Conservation (phyloP, 2,113 vertebrate genomes). For the Plectropomus leopardus region DNA sequence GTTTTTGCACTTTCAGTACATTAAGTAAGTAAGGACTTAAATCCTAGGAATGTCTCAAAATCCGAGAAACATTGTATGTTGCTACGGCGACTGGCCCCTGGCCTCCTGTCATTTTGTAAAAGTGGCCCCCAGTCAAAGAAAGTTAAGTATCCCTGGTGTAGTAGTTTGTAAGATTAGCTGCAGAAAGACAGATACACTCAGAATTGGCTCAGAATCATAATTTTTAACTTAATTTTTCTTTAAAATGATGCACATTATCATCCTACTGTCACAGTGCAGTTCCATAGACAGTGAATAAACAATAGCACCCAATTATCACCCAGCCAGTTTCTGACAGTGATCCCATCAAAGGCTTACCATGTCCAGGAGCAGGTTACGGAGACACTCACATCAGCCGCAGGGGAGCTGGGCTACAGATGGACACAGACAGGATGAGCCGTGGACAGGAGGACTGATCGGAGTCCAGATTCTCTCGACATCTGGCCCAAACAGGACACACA, state of each 20-base stretch:
- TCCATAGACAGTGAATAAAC: neutral
- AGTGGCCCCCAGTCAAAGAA: too few species aligned
- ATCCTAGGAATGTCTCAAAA: too few species aligned
- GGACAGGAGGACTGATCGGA: neutral
- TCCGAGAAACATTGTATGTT: too few species aligned
- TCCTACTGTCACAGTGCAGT: neutral
- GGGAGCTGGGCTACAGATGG: conserved; percentile 31
- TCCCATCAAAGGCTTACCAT: neutral
- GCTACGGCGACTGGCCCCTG: too few species aligned
- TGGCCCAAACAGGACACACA: conserved; percentile 21
- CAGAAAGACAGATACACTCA: too few species aligned
- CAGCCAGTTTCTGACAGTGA: neutral
- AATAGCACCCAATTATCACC: neutral
- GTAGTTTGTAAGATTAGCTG: too few species aligned
- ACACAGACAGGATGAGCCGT: neutral
- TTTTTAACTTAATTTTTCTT: neutral
- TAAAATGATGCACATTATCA: neutral
- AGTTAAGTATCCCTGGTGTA: too few species aligned
- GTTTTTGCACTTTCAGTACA: too few species aligned
- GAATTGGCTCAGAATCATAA: too few species aligned
- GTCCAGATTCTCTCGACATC: conserved; percentile 27
- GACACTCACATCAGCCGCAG: neutral
- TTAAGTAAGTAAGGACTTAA: too few species aligned
- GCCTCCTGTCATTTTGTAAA: too few species aligned
- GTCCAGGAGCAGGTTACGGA: neutral